A percentile compares a stretch with the other conserved stretches of the same genome.
Evolutionary conservation across 2,888 invertebrate species (phyloP).

Genomic region (Platycheirus albimanus): DNA sequence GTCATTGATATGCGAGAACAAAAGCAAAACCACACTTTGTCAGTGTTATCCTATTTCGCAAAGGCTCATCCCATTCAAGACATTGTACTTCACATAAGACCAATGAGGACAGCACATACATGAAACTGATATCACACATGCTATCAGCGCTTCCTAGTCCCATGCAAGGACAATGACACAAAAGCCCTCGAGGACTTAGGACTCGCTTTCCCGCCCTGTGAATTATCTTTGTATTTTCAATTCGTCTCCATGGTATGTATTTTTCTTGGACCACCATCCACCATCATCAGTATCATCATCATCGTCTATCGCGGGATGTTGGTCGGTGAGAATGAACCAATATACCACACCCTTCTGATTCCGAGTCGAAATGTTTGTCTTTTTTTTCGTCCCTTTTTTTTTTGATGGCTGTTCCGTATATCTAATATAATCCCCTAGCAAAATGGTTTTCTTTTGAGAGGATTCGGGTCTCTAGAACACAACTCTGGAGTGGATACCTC

Average conservation of each 20-base stretch:
- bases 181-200: constrained; percentile 35
- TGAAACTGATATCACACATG: constrained; percentile 61
- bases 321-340: constrained; percentile 7
- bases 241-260: constrained; percentile 52
- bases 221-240: constrained; percentile 47
- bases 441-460: constrained; percentile 59
- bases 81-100: constrained; percentile 16
- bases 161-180: constrained; percentile 21
- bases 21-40: constrained; percentile 51
- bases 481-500: constrained; percentile 27
- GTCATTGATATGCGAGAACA: constrained; percentile 50
- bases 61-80: constrained; percentile 36
- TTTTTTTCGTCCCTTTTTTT: constrained; percentile 18
- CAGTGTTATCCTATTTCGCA: constrained; percentile 49
- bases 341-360: constrained; percentile 45
- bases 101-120: constrained; percentile 36
- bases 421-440: constrained; percentile 50
- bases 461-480: constrained; percentile 35
- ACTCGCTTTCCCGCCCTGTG: constrained; percentile 9
- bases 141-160: constrained; percentile 48
- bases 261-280: constrained; percentile 23
- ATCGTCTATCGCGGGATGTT: not conserved
- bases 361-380: constrained; percentile 25
- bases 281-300: too few relatives aligned
- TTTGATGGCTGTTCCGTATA: not conserved